Evolutionary conservation across 2,888 invertebrate genomes (phyloP), one percentile per base, ranked within the genome.

Genomic region (Tenthredo distinguenda): DNA sequence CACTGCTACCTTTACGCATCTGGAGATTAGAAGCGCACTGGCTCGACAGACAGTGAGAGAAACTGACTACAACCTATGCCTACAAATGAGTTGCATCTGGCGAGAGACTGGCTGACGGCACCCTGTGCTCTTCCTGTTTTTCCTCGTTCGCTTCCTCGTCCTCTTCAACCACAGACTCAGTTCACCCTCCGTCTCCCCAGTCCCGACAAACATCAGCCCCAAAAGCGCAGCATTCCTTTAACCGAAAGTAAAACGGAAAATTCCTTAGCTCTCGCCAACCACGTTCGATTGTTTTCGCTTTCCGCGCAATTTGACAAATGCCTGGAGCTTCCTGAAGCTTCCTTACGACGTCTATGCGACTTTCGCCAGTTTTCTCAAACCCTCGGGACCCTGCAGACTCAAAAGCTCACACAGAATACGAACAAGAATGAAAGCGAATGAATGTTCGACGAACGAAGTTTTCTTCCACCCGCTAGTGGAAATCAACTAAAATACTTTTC

Each of bases 231-330:
- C 83, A 83, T 83, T 83, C 83, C 31, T 83, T 71, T 68, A 65
- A 34, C 71, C 43, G 83, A 83, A 83, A 83, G 83, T 83, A 58
- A 83, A 83, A 83, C 71, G 83, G 68, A 83, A 83, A 83, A 83
- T 83, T 83, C 83, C 83, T 68, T 34, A 47, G 47, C 83, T 83
- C 71, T 47, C 18, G 83, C 68, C 83, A 47, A 68, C 83, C 71
- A 58, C 81, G 83, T 71, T 83, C 83, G 83, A 83, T 83, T 83
- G 83, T 83, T 83, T 83, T 83, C 68, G 71, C 68, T 68, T 83
- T 83, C 68, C 83, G 68, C 68, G 83, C 83, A 83, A 83, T 83
- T 83, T 83, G 83, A 83, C 71, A 83, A 83, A 83, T 68, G 83
- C 68, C 47, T 50, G 18, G n/a, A 40, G 37, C 50, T 26, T 34